Base-by-base conservation (phyloP, 30 jellyfish, hydroid and myxozoan species). In the Hydractinia symbiolongicarpus region DNA sequence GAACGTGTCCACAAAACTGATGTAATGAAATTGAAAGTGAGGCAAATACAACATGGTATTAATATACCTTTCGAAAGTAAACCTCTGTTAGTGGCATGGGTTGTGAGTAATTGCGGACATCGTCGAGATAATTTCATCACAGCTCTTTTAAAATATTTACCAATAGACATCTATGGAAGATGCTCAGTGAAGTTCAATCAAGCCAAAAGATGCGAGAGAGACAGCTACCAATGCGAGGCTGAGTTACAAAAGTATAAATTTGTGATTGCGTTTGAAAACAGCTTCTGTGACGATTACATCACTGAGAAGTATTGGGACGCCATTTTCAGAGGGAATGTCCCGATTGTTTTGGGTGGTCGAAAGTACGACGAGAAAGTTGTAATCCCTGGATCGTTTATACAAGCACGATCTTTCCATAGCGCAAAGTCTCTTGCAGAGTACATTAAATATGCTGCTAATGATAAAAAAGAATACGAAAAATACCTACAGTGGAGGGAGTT, bases 291-390 rank as follows among this genome's bases (percentile, higher is more conserved):
- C 9, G 96, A 88, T 70, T 88, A 88, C 79, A 76, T 82, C 76
- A 88, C 94, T 8, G 96, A 88, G 82, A 82, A 88, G 51, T 88
- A 88, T 58, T 88, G 96, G 96, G 88, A 83, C 50, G 92, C 90
- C 52, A 55, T 88, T 53, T 60, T 54, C 8, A 87, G 92, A 9
- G 89, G 92, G 66, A 82, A 70, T 16, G 89, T 88, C 15, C 96
- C 96, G 7, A 69, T 88, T 14, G 90, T 88, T n/a, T 44, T 82
- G 77, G 85, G 85, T 19, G 94, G 85, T 61, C 58, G 88, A 14
- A 88, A 67, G 56, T 19, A 64, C 7, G 96, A 88, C 81, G 21
- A 9, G 5, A 53, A 77, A 8, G 56, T 80, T 6, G 71, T 77
- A 78, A 78, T 88, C 6, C 96, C 96, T 3, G 86, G 93, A 6